Evolutionary conservation across 2,888 invertebrate genomes (phyloP).

Genomic region (Cheilosia grossa): DNA sequence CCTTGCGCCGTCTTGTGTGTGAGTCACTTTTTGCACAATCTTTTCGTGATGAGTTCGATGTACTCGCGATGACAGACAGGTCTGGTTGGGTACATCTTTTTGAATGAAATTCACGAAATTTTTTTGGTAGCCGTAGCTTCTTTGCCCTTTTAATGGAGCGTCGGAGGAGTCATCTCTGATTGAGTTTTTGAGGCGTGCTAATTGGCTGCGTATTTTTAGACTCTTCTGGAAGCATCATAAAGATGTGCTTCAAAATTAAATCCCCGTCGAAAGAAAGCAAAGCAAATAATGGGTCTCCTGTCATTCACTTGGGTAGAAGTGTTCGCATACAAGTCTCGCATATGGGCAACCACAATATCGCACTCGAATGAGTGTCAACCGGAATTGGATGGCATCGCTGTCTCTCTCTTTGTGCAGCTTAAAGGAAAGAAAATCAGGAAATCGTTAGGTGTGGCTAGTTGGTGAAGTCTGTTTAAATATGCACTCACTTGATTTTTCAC

Average conservation of each 20-base stretch:
- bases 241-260: conserved; percentile 4
- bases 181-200: conserved; percentile 21
- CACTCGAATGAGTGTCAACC: conserved; percentile 18
- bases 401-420: not conserved
- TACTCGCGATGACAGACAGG: conserved; percentile 2
- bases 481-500: conserved; percentile 13
- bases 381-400: not conserved
- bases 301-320: conserved; percentile 45
- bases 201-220: conserved; percentile 27
- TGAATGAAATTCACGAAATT: conserved; percentile 19
- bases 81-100: not conserved
- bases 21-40: not conserved
- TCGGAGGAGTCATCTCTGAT: not conserved
- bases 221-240: conserved; percentile 11
- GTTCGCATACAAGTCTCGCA: not conserved
- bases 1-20: not conserved
- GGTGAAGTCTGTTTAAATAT: not conserved
- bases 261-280: not conserved
- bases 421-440: conserved; percentile 21
- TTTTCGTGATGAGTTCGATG: conserved; percentile 10
- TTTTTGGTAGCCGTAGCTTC: conserved; percentile 14
- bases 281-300: conserved; percentile 35
- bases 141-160: conserved; percentile 28
- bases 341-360: not conserved
- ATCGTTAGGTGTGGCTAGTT: conserved; percentile 7